A percentile compares a stretch with the other conserved stretches of the same genome.
Conservation (phyloP, 2,888 invertebrate species). For the Sipha maydis region DNA sequence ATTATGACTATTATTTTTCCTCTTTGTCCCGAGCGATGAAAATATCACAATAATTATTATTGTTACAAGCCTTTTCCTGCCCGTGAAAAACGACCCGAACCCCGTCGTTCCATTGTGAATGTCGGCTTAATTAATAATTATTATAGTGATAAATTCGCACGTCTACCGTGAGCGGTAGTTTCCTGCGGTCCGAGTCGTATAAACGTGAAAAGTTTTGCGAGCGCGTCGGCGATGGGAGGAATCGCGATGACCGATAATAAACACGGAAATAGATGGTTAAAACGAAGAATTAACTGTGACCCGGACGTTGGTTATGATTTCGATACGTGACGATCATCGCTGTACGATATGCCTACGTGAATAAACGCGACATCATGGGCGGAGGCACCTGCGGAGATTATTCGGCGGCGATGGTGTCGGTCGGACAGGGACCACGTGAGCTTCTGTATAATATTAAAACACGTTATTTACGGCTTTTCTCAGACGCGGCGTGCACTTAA, state of each 20-base stretch:
- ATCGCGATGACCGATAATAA: not conserved
- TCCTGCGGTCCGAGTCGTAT: slow-evolving; percentile 3
- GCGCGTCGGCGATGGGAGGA: not conserved
- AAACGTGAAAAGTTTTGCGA: slow-evolving; percentile 30
- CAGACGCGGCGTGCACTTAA: slow-evolving; percentile 49
- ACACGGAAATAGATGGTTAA: not conserved
- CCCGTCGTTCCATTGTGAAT: slow-evolving; percentile 43
- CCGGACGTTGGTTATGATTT: too few relatives aligned
- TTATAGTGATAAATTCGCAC: slow-evolving; percentile 49
- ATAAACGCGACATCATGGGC: not conserved
- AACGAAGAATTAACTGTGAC: not conserved
- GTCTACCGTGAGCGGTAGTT: not conserved
- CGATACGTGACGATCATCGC: not conserved
- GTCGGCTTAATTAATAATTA: slow-evolving; percentile 60
- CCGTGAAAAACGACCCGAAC: slow-evolving; percentile 48
- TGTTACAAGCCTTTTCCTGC: slow-evolving; percentile 54
- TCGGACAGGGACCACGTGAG: slow-evolving; percentile 14
- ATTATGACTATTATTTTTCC: not conserved
- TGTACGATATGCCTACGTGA: not conserved
- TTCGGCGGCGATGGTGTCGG: not conserved
- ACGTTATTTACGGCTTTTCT: slow-evolving; percentile 53
- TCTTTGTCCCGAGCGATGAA: slow-evolving; percentile 15
- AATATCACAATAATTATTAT: slow-evolving; percentile 25
- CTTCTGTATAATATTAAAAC: slow-evolving; percentile 52
- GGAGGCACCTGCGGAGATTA: slow-evolving; percentile 17